Conservation (phyloP, 2,888 invertebrate species). For the Automeris io region DNA sequence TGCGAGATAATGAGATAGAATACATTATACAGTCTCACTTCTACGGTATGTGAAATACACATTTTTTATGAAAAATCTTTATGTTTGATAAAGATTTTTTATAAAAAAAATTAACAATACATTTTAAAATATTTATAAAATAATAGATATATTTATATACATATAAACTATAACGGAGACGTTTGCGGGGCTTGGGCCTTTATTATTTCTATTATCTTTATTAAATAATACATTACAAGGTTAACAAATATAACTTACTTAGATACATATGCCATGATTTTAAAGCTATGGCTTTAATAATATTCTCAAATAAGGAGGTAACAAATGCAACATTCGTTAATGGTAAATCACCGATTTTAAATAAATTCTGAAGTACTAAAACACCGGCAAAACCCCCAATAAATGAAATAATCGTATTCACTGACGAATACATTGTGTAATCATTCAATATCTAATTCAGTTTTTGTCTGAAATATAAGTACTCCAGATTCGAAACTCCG, state of each 20-base stretch:
- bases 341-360: constrained; percentile 55
- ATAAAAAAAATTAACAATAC: too few species aligned
- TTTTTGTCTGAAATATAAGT: constrained; percentile 79
- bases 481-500: constrained; percentile 74
- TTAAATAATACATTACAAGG: too few species aligned
- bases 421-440: constrained; percentile 78
- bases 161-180: too few species aligned
- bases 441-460: constrained; percentile 81
- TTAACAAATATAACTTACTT: background rate
- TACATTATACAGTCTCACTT: too few species aligned
- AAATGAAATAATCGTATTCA: constrained; percentile 66
- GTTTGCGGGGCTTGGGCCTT: too few species aligned
- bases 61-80: too few species aligned
- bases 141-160: too few species aligned
- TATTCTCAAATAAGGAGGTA: constrained; percentile 40
- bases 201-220: too few species aligned
- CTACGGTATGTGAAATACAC: too few species aligned
- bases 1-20: too few species aligned
- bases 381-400: constrained; percentile 78
- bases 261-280: constrained; percentile 68
- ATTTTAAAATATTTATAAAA: too few species aligned
- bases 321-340: constrained; percentile 50
- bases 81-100: too few species aligned
- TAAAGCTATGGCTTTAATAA: constrained; percentile 51
- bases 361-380: constrained; percentile 69